Base-by-base conservation (phyloP, 1,140 invertebrate genomes). In the Euwallacea fornicatus region DNA sequence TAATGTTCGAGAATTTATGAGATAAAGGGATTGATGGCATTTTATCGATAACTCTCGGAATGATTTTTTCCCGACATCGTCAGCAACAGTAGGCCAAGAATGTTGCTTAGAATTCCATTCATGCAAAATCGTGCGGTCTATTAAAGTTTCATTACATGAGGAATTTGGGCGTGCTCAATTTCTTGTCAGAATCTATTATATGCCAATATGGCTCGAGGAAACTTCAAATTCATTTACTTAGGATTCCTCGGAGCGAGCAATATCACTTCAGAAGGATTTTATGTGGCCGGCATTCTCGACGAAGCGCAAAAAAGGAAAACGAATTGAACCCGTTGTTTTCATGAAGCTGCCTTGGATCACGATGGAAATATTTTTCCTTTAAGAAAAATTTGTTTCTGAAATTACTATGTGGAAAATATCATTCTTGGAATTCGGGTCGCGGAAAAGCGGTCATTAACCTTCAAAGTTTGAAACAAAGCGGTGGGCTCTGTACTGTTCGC, bases 61-160 rank as follows among this genome's bases (percentile, higher is more conserved):
- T 33, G 21, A 33, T 33, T 33, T 33, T 33, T 33, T 33, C 4
- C 4, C 21, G 21, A 4, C 21, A 33, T 33, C 21, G 21, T 33
- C 21, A 33, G 21, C 21, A 33, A 33, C 21, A 50, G 46, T 50
- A 50, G 13, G 11, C 59, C 54, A 47, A 56, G 56, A 71, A 72
- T 72, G 42, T 62, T 69, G 21, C 53, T 68, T 72, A 76, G 70
- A 64, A 77, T 76, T 50, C 60, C 72, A 62, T 69, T 75, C 71
- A 75, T 77, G 74, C 73, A 77, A 77, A 77, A 75, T 77, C 73
- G 74, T 77, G 76, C 73, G 76, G 76, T 77, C 73, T 74, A 77
- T 76, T 73, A 77, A 77, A 76, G 74, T 76, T 76, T 76, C 74
- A 75, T 77, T 77, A 76, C 73, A 76, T 74, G 75, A 75, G 76